phyloP scores from a whole-genome alignment of 2,888 invertebrate species.

The Trachelus tabidus region DNA sequence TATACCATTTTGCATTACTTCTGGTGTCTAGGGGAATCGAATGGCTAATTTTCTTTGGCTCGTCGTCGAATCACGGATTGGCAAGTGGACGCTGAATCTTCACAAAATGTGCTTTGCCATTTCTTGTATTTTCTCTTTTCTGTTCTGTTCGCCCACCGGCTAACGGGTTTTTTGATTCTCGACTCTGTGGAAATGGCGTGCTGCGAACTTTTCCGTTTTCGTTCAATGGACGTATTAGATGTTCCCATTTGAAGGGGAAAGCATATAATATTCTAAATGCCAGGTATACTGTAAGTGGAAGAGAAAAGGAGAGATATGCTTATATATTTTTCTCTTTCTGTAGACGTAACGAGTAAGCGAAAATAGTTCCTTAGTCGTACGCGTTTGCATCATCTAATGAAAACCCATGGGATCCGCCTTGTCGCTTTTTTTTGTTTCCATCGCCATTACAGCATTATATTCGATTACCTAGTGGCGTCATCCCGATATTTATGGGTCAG shows the following conservation, averaged over 20 bases:
- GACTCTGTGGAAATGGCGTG: background rate
- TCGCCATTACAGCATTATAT: background rate
- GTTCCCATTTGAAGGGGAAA: background rate
- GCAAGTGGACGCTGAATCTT: background rate
- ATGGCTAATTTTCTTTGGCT: background rate
- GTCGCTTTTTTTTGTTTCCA: background rate
- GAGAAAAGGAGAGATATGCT: background rate
- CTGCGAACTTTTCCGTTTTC: background rate
- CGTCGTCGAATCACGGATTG: background rate
- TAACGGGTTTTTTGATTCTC: background rate
- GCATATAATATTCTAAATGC: background rate
- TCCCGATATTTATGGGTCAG: background rate
- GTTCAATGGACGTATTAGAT: background rate
- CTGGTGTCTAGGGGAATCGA: background rate
- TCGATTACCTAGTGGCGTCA: background rate
- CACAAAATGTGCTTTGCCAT: background rate
- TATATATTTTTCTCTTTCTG: background rate
- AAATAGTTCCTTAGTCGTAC: background rate
- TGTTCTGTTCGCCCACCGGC: background rate
- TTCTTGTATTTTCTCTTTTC: background rate
- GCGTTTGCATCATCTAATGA: background rate
- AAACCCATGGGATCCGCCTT: background rate
- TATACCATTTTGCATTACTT: background rate
- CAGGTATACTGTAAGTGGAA: background rate
- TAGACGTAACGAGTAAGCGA: background rate